phyloP scores from a whole-genome alignment of 2,113 vertebrate species.

The Dicentrarchus labrax region DNA sequence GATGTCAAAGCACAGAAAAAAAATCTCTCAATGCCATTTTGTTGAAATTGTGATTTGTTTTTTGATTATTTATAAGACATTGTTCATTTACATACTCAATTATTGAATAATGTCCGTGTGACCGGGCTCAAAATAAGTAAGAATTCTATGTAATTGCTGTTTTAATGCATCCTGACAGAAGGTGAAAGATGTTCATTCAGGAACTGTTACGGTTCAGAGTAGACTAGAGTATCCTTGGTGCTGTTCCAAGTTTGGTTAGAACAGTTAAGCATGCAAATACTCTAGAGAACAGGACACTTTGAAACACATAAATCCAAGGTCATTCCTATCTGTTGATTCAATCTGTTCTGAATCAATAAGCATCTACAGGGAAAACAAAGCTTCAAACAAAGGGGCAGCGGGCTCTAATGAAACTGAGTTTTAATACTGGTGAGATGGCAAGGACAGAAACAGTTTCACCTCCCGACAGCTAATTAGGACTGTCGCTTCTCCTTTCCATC shows the following conservation, averaged over 20 bases:
- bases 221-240: constrained; percentile 39
- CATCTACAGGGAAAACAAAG: constrained; percentile 38
- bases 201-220: neutral
- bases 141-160: neutral
- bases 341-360: constrained; percentile 70
- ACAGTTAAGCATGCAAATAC: constrained; percentile 47
- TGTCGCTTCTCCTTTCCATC: neutral
- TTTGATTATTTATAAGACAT: neutral
- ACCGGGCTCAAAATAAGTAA: neutral
- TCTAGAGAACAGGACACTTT: constrained; percentile 42
- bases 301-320: constrained; percentile 56
- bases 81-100: neutral
- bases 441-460: constrained; percentile 31
- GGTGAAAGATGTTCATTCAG: constrained; percentile 19
- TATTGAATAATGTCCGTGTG: neutral
- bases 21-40: neutral
- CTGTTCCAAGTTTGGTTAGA: constrained; percentile 54
- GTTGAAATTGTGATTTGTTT: neutral
- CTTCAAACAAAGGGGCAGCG: constrained; percentile 31
- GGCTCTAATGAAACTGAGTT: neutral
- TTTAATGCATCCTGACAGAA: constrained; percentile 6
- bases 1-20: neutral
- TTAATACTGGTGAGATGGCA: constrained; percentile 11
- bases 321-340: constrained; percentile 46
- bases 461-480: constrained; percentile 23